Conservation (phyloP, 2,113 vertebrate species). For the Microcebus lehilahytsara region DNA sequence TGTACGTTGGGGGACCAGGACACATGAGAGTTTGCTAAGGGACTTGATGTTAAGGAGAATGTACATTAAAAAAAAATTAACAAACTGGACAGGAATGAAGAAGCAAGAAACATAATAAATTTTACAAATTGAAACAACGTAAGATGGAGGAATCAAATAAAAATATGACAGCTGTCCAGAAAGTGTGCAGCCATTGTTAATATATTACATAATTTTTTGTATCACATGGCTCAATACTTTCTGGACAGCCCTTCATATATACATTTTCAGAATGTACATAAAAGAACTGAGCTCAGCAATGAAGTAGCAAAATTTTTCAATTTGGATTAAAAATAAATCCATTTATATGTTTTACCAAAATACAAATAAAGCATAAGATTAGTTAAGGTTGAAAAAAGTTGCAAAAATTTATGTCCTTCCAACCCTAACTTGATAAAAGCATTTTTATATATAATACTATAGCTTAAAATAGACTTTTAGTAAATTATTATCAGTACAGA, state of each 20-base stretch:
- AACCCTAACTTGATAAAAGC: neutral
- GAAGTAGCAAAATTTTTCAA: neutral
- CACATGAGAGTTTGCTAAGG: neutral
- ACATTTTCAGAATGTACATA: neutral
- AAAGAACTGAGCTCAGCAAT: neutral
- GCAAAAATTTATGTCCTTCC: neutral
- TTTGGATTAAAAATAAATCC: neutral
- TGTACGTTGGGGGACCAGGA: neutral
- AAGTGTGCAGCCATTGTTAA: no score
- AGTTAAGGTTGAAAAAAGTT: neutral
- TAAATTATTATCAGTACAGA: neutral
- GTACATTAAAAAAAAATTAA: neutral
- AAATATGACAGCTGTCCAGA: neutral
- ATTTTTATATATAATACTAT: neutral
- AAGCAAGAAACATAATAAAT: neutral
- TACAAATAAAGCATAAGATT: neutral
- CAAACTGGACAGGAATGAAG: neutral
- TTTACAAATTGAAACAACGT: neutral
- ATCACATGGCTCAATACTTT: no score
- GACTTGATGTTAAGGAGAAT: neutral
- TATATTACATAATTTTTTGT: no score
- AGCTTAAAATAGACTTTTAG: neutral
- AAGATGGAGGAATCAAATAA: neutral
- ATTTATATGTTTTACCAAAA: neutral
- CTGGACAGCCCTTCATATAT: no score